Percentiles rank a stretch among this genome's conserved stretches.
phyloP scores from a whole-genome alignment of 2,113 vertebrate genomes.

The Petromus typicus region DNA sequence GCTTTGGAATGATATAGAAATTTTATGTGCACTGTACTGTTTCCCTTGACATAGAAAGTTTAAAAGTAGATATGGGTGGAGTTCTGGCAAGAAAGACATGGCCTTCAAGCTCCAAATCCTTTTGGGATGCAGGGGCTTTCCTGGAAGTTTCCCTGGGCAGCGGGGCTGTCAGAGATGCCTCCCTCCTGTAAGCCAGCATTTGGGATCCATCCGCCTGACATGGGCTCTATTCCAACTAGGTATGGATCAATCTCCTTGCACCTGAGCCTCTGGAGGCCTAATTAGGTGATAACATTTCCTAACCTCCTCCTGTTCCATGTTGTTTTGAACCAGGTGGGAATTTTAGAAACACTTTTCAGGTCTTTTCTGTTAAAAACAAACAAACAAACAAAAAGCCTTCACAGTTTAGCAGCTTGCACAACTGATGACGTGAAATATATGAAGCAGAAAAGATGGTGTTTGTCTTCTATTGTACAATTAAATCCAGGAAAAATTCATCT shows the following conservation, averaged over 20 bases:
- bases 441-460: neutral
- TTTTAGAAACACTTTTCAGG: conserved; percentile 42
- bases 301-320: neutral
- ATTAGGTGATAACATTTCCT: conserved; percentile 24
- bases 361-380: neutral
- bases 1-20: neutral
- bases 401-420: neutral
- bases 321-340: neutral
- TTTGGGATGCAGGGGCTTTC: neutral
- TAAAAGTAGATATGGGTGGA: neutral
- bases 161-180: neutral
- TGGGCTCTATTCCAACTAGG: neutral
- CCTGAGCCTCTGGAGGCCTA: neutral
- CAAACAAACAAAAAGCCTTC: neutral
- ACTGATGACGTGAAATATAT: neutral
- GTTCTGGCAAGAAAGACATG: neutral
- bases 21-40: neutral
- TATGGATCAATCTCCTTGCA: neutral
- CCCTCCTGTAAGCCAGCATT: neutral
- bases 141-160: neutral
- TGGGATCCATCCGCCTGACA: neutral
- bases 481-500: neutral
- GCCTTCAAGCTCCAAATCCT: neutral
- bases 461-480: neutral
- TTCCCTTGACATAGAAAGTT: neutral